Base-by-base conservation (phyloP, 2,888 invertebrate genomes). In the Geophilus truncorum region DNA sequence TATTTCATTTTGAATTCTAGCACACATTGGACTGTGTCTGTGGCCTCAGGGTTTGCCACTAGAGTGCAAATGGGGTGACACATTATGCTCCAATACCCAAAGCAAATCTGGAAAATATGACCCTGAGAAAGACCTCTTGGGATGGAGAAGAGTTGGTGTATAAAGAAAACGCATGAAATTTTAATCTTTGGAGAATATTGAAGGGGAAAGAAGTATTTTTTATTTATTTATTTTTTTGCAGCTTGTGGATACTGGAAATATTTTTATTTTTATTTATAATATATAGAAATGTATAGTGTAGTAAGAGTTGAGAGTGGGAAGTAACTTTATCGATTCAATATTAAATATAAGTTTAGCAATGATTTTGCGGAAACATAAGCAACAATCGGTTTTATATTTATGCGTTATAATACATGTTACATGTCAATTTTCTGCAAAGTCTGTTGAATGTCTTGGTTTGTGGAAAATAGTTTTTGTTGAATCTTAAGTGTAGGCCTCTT, bases 41-140 rank as follows among this genome's bases (percentile, higher is more conserved):
- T 70, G 70, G 70, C 70, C 70, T 25, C 28, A 70, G 70, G 70
- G 12, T 70, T 15, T 70, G 70, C 25, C 70, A 25, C 25, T 7
- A 28, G 70, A 70, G 70, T 70, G 70, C 70, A 70, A 28, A 70
- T 70, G 70, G 70, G 70, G 70, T 70, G 70, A 70, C 70, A 70
- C 70, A 70, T 70, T 70, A 70, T 70, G 28, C 70, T 28, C 70
- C 25, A 70, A 70, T 28, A 70, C 28, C 70, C 70, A 70, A 70
- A 70, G 28, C 25, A 70, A 70, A 70, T 70, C 70, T 70, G 70
- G 70, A 70, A 70, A 70, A 70, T 70, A 70, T 70, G 70, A 70
- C 70, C 70, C 70, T 70, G 28, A 51, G 51, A 25, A 70, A 70
- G 70, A 70, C 70, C 70, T 70, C 70, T 28, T 12, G 70, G 70